phyloP scores from a whole-genome alignment of 2,888 invertebrate genomes.

The Leptura quadrifasciata region DNA sequence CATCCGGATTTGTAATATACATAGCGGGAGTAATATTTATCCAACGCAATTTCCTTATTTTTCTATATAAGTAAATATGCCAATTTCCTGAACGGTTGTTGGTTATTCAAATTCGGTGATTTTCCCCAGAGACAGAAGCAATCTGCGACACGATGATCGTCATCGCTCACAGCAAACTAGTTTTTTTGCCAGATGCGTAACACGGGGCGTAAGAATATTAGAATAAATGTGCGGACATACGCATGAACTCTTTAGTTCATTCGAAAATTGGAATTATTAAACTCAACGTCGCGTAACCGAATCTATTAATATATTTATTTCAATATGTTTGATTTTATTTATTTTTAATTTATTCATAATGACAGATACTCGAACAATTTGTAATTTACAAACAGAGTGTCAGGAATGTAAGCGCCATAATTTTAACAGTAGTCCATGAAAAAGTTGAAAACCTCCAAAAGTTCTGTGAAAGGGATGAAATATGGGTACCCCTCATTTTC shows the following conservation, averaged over 20 bases:
- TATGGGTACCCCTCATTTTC: too few species aligned
- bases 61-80: slow-evolving; percentile 55
- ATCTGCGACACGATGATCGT: slow-evolving; percentile 51
- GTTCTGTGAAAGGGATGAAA: too few species aligned
- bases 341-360: too few species aligned
- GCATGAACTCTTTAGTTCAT: not conserved
- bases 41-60: slow-evolving; percentile 39
- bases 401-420: too few species aligned
- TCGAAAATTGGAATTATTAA: too few species aligned
- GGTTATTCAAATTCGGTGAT: slow-evolving; percentile 56
- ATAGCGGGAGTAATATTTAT: slow-evolving; percentile 15
- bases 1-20: not conserved
- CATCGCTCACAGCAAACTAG: slow-evolving; percentile 44
- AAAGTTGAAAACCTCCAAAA: too few species aligned
- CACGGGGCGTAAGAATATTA: not conserved
- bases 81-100: slow-evolving; percentile 54
- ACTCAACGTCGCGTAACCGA: not conserved
- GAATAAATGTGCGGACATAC: not conserved
- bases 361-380: too few species aligned
- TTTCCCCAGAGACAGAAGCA: slow-evolving; percentile 54
- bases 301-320: not conserved
- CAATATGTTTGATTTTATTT: too few species aligned
- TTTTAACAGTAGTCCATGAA: too few species aligned
- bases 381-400: too few species aligned
- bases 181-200: slow-evolving; percentile 10